Evolutionary conservation across 2,797 vertebrate species (phyloP), one percentile per base, ranked within the genome.

Genomic region (Heliangelus exortis): DNA sequence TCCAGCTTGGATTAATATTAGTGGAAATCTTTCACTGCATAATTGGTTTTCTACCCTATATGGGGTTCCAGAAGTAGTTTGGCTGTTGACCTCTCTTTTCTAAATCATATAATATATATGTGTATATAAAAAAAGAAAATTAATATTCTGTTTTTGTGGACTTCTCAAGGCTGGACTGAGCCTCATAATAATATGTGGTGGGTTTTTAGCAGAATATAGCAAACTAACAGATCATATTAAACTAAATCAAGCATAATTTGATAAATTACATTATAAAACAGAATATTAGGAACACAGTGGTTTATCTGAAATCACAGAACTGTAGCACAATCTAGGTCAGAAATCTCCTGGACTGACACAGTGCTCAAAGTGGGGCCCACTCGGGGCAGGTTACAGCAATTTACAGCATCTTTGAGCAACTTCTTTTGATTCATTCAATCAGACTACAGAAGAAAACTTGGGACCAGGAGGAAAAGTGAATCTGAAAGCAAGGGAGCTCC

Each of bases 391-490:
- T 33, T 78, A 62, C 22, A 74, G 39, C n/a, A 78, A 25, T 4
- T 55, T 12, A 39, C 6, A 50, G 21, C 13, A 25, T 18, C 18
- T 86, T 47, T 1, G 0, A 73, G 6, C 28, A 33, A 39, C 10
- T 59, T 63, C 2, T 68, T 63, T 10, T 12, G 57, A 34, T 41
- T 53, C 2, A n/a, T 34, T 57, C 36, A 20, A 84, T 9, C 26
- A 17, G 47, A 62, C 20, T 11, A 58, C 48, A 36, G 18, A 7
- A 65, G 68, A 69, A 59, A 43, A 54, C 2, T 26, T 2, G 5
- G 2, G 9, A 1, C 39, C 12, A 41, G 3, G 5, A 4, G 12
- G 28, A 2, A 13, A 5, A 2, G 2, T 13, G n/a, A 78, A 6
- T 29, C 28, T 33, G 41, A 84, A 77, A 90, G 15, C 5, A 11